Evolutionary conservation across 2,797 vertebrate species (phyloP), one percentile per base, ranked within the genome.

Genomic region (Melanotaenia pygmaea): DNA sequence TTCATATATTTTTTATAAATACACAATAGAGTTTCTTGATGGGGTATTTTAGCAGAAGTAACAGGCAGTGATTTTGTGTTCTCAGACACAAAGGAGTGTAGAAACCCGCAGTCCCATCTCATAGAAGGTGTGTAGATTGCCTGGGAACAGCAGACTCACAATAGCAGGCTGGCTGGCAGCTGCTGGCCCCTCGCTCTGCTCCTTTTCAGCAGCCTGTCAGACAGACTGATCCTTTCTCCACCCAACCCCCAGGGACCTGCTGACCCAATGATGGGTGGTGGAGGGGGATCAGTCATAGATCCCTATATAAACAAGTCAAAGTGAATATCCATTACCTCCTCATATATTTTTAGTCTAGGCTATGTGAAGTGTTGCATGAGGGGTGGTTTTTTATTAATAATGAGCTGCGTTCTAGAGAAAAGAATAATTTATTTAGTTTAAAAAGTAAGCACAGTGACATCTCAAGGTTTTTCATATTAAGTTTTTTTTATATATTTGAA

Each of bases 131-230:
- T 87, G 85, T 70, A 83, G 82, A 76, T 84, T 79, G 86, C 91
- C 85, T 93, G 92, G 90, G 91, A 94, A 92, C 88, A 45, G 80
- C 64, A 38, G 56, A 67, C 70, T 79, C 88, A 94, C 91, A 94
- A 94, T 91, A 88, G 92, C 72, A 2, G 47, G 53, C 74, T 73
- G 88, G 87, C 89, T 87, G 87, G 90, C 92, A 93, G 93, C 93
- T 92, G 93, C 83, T 34, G 90, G 86, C 89, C 84, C 83, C 85
- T 82, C 74, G 2, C 72, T 82, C 84, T 79, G 84, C 86, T 86
- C 71, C 89, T 90, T 89, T 92, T 91, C 85, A 91, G 77, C 76
- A 67, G 80, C 80, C 79, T 90, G 83, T 92, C 91, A 93, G 88
- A 90, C 91, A 88, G 90, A 92, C 88, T 75, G 88, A 88, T 74